Conservation (phyloP, 2,797 vertebrate species). For the Lutjanus argentimaculatus region DNA sequence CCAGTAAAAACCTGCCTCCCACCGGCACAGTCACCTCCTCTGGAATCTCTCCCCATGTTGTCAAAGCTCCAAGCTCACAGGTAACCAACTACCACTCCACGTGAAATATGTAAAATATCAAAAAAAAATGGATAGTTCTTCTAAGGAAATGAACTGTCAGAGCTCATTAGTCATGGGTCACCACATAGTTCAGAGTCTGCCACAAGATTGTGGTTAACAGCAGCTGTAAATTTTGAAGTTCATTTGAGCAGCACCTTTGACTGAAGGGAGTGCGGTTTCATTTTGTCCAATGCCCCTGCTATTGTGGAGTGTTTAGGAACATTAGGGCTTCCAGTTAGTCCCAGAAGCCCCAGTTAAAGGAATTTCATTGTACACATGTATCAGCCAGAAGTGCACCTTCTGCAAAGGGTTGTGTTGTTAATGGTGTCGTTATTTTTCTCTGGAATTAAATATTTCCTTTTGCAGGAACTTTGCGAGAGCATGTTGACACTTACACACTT, state of each 20-base stretch:
- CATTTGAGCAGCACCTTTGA: background rate
- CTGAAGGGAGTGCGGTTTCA: background rate
- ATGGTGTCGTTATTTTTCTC: background rate
- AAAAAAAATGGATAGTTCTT: background rate
- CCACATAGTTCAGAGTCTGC: background rate
- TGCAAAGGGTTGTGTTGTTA: background rate
- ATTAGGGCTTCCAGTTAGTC: background rate
- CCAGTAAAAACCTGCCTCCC: conserved; percentile 99
- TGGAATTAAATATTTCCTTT: background rate
- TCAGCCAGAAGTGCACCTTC: background rate
- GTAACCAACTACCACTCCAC: conserved; percentile 86
- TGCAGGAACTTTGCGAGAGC: background rate
- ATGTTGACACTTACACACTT: background rate
- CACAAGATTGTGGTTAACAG: background rate
- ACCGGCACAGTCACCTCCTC: conserved; percentile 94
- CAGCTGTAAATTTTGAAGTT: background rate
- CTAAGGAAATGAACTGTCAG: background rate
- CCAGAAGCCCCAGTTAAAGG: background rate
- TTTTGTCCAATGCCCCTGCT: background rate
- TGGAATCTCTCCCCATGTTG: conserved; percentile 96
- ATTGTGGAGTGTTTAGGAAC: background rate
- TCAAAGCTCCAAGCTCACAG: conserved; percentile 97
- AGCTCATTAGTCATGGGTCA: background rate
- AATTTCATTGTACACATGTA: background rate
- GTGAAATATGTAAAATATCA: background rate